Evolutionary conservation across 2,113 vertebrate genomes (phyloP), one percentile per base, ranked within the genome.

Genomic region (Nesogale talazaci): DNA sequence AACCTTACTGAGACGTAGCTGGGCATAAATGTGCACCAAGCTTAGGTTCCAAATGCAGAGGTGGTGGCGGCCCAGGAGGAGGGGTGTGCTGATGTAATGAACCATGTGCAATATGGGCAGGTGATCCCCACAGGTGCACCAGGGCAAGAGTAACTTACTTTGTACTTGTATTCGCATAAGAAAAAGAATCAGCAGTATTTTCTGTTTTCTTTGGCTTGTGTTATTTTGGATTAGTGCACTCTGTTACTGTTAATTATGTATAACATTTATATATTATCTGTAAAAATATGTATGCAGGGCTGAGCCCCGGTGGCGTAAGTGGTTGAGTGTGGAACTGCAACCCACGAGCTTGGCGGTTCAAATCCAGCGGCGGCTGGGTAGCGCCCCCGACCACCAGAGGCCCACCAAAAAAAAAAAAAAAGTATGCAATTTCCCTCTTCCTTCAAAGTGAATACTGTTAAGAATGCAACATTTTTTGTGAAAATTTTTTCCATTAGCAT

Each of bases 181-280:
- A 96, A 95, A 75, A 98, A 96, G 96, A 97, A 85, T 96, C 95
- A 89, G 97, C 98, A 98, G 98, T 98, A 98, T 98, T 98, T 98
- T 97, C 95, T 97, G 97, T 97, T 97, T 98, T 97, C 96, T 97
- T 97, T 97, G 96, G 92, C 97, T 93, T 87, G 95, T 98, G 98
- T 96, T 98, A 97, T 98, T 98, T 98, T 98, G 97, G 96, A 97
- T 98, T 98, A 98, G 98, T 98, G 98, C 98, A 98, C 97, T 98
- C 98, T 98, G 98, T 98, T 98, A 98, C 98, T 98, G 98, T 98
- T 98, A 98, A 98, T 98, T 98, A 98, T 98, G 98, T 98, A 98
- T 98, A 98, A 98, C 98, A 98, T 98, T 98, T 98, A 98, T 98
- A 98, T 98, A 98, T 98, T 98, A 98, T 98, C 98, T 98, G 98